Percentiles rank a stretch among this genome's conserved stretches.
phyloP scores from a whole-genome alignment of 2,888 invertebrate genomes.

The Teinopalpus imperialis region DNA sequence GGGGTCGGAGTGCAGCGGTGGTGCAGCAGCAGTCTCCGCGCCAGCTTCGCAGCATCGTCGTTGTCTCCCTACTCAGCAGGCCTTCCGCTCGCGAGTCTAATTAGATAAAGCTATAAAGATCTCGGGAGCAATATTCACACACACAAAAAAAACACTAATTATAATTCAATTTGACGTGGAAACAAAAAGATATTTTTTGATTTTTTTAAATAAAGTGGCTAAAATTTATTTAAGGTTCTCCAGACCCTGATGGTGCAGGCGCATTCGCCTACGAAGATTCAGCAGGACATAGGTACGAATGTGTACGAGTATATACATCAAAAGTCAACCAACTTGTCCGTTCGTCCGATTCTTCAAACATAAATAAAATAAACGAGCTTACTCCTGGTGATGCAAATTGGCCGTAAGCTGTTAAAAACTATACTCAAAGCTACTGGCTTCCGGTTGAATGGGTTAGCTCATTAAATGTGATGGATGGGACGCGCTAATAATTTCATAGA shows the following conservation, averaged over 20 bases:
- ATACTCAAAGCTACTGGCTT: slow-evolving; percentile 29
- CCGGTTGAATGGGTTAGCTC: slow-evolving; percentile 28
- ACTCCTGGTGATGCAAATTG: slow-evolving; percentile 11
- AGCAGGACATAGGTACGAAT: slow-evolving; percentile 67
- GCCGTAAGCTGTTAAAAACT: slow-evolving; percentile 29
- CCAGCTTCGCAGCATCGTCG: too few relatives aligned
- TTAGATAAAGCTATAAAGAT: too few relatives aligned
- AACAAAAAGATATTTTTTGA: too few relatives aligned
- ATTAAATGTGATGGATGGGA: slow-evolving; percentile 28
- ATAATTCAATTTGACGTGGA: too few relatives aligned
- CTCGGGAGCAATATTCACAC: too few relatives aligned
- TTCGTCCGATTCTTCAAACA: slow-evolving; percentile 5
- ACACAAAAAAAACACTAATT: too few relatives aligned
- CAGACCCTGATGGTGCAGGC: slow-evolving; percentile 48
- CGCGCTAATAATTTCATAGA: neutral
- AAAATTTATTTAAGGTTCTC: slow-evolving; percentile 31
- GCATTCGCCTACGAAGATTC: slow-evolving; percentile 63
- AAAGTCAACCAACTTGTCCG: slow-evolving; percentile 46
- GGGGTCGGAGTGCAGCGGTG: too few relatives aligned
- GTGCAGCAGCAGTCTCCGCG: too few relatives aligned
- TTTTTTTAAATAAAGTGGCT: too few relatives aligned
- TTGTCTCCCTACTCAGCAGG: too few relatives aligned
- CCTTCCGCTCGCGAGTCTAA: too few relatives aligned
- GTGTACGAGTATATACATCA: slow-evolving; percentile 60
- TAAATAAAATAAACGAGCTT: slow-evolving; percentile 10